These are phyloP conservation scores for Cheilosia grossa DNA, from an alignment of 2,888 invertebrate species.

Conservation along the genomic window DNA sequence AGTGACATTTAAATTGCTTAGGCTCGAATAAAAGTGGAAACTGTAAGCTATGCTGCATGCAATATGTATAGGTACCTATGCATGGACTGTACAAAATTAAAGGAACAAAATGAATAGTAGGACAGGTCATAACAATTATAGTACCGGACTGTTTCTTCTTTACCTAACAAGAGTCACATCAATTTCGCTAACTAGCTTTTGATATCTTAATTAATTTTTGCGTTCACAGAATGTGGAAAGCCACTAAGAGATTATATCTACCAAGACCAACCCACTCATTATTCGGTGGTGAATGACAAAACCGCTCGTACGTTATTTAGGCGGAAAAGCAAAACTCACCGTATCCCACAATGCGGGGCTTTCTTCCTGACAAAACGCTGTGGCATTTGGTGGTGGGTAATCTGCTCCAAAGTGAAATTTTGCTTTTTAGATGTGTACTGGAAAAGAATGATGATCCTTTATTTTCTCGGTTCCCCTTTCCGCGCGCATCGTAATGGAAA, in stretches of 20 bases:
- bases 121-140: too few relatives aligned
- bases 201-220: constrained; percentile 41
- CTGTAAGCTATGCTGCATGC: neutral
- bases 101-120: too few relatives aligned
- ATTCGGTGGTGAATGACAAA: constrained; percentile 42
- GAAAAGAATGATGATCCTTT: constrained; percentile 49
- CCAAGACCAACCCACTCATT: constrained; percentile 11
- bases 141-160: too few relatives aligned
- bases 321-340: constrained; percentile 40
- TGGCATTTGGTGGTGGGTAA: constrained; percentile 50
- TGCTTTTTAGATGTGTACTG: constrained; percentile 43
- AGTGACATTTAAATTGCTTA: constrained; percentile 22
- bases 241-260: constrained; percentile 14
- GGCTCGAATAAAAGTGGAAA: constrained; percentile 8
- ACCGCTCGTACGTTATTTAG: constrained; percentile 36
- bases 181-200: constrained; percentile 25
- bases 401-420: constrained; percentile 63
- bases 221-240: constrained; percentile 26
- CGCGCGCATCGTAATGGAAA: constrained; percentile 35
- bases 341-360: constrained; percentile 32
- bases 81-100: neutral
- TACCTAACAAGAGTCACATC: neutral
- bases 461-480: constrained; percentile 25
- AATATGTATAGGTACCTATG: neutral
- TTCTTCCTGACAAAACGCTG: constrained; percentile 52